These are phyloP conservation scores for Megalonaias nervosa DNA, from an alignment of 1,140 invertebrate genomes.

Conservation along the genomic window DNA sequence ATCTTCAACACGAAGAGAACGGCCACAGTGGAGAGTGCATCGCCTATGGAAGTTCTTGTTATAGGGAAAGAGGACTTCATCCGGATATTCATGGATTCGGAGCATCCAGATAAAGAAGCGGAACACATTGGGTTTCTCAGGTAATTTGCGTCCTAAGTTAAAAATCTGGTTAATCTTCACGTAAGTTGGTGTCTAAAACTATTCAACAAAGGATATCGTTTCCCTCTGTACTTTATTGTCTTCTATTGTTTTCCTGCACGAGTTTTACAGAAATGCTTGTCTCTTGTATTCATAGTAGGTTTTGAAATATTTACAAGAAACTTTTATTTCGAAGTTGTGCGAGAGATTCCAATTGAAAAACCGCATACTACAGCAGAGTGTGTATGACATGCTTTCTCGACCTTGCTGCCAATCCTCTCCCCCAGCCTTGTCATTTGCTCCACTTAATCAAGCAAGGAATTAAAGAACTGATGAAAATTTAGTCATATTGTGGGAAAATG, in stretches of 20 bases:
- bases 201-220: not conserved
- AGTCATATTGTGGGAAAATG: no score
- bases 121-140: constrained; percentile 61
- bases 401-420: no score
- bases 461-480: no score
- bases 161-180: not conserved
- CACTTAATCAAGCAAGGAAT: no score
- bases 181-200: not conserved
- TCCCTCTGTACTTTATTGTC: not conserved
- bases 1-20: constrained; percentile 62
- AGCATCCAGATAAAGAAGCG: constrained; percentile 52
- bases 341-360: no score
- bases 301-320: not conserved
- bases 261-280: not conserved
- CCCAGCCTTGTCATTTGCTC: no score
- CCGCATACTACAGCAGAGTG: no score
- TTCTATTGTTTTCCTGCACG: not conserved
- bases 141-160: constrained; percentile 22
- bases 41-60: constrained; percentile 61
- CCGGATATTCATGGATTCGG: constrained; percentile 64
- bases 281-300: not conserved
- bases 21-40: constrained; percentile 63
- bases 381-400: no score
- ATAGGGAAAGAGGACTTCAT: constrained; percentile 66
- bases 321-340: not conserved